Conservation (phyloP, 2,888 invertebrate genomes). For the Notodonta dromedarius region DNA sequence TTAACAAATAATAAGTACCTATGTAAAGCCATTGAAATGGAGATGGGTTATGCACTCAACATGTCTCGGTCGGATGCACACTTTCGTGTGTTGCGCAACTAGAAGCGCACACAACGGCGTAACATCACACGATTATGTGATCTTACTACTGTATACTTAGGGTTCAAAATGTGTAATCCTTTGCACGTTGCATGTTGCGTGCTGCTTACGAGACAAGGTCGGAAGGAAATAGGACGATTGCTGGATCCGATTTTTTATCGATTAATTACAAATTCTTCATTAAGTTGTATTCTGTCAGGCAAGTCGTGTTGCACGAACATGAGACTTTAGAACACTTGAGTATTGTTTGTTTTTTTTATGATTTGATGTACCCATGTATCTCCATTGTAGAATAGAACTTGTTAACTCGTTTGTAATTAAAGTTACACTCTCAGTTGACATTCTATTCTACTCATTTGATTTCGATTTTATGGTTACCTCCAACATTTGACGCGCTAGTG, state of each 20-base stretch:
- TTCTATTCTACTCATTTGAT: too few relatives aligned
- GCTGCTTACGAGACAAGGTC: slow-evolving; percentile 49
- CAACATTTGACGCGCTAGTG: too few relatives aligned
- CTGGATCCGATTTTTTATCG: slow-evolving; percentile 40
- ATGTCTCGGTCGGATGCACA: slow-evolving; percentile 59
- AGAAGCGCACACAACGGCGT: slow-evolving; percentile 21
- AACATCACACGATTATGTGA: slow-evolving; percentile 26
- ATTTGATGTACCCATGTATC: too few relatives aligned
- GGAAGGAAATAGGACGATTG: slow-evolving; percentile 49
- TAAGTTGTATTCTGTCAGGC: slow-evolving; percentile 13
- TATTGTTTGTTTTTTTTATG: background rate
- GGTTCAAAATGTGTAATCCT: slow-evolving; percentile 27
- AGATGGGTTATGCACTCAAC: slow-evolving; percentile 47
- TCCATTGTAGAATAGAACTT: too few relatives aligned
- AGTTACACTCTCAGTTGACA: too few relatives aligned
- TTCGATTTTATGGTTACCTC: too few relatives aligned
- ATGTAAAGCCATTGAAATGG: slow-evolving; percentile 52
- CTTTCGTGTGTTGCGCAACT: slow-evolving; percentile 67
- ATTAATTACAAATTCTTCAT: slow-evolving; percentile 36
- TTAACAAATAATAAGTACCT: slow-evolving; percentile 4
- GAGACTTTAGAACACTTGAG: background rate
- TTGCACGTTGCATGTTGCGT: slow-evolving; percentile 32
- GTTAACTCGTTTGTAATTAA: too few relatives aligned
- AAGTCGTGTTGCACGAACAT: slow-evolving; percentile 9
- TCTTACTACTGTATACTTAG: slow-evolving; percentile 32